Base-by-base conservation (phyloP, 2,888 invertebrate genomes). In the Agrotis clavis region DNA sequence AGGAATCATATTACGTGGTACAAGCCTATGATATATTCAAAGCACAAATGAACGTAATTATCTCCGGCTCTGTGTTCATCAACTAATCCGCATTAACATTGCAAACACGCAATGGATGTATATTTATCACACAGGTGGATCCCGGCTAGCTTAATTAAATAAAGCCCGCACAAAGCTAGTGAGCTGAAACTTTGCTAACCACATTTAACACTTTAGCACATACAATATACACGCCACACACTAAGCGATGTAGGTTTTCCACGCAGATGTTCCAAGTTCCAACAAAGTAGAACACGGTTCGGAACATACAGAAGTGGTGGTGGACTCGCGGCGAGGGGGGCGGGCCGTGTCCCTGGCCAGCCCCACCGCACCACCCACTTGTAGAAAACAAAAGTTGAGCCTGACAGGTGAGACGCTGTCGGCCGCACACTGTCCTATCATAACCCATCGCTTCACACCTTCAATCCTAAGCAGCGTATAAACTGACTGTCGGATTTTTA, bases 361-460 rank as follows among this genome's bases (percentile, higher is more conserved):
- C 90, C 97, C 97, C 67, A 97, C 97, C 85, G 97, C 97, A 76
- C 97, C 97, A 86, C 96, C 97, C 87, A 96, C 96, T 88, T 94
- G 97, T 92, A 96, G 97, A 92, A 97, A 97, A 93, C 97, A 97
- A 90, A 97, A 97, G 92, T 97, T 98, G 93, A 97, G 97, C 94
- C 97, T 98, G 94, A 95, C 96, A 95, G 96, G 96, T 97, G 96
- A 85, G 85, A 84, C 85, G 79, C 91, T 91, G 91, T 90, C 91
- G 90, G 90, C 89, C 84, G 79, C 87, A 88, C 88, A 87, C 82
- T 86, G 82, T 84, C 76, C 79, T 61, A 62, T 83, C 82, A 85
- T 82, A 74, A 71, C 68, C 81, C 84, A 77, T 77, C 76, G 81
- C 87, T 87, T 85, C 72, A 84, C 86, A 87, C 86, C 76, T 61